Evolutionary conservation across 2,113 vertebrate species (phyloP), one percentile per base, ranked within the genome.

Genomic region (Larimichthys polyactis): DNA sequence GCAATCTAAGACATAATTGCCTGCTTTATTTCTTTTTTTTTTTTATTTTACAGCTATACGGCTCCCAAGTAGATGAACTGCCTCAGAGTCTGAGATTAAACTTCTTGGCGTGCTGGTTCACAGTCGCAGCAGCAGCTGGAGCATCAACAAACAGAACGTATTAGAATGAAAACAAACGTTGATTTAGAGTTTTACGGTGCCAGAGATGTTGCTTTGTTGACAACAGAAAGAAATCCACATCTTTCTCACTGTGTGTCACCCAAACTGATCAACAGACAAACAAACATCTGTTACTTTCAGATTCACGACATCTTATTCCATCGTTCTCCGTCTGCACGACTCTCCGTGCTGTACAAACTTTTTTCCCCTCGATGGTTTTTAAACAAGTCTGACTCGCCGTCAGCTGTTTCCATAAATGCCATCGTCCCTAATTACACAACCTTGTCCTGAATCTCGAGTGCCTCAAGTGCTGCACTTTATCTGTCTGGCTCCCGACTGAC

Each of bases 401-500:
- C 70, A 66, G 68, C 76, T 66, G 1, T 52, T 10, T 27, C 67
- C 55, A 32, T 60, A 46, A 49, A 74, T 29, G 10, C 24, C 29
- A 36, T 78, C 44, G 68, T 63, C 43, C 27, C 15, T 76, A 69
- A 76, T 85, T 75, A 29, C 62, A 59, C 75, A 74, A 52, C 22
- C 3, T 36, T 0, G 19, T 71, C 24, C 19, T 68, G 71, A 60
- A 46, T 54, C 65, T 55, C 24, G 44, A 73, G 75, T 17, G 68
- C 81, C 71, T 75, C 6, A 14, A 79, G 83, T 78, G 80, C 64
- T 71, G 27, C 32, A 40, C 71, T 80, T 79, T 68, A 62, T 76
- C 75, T 75, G 43, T 63, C 71, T 88, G 78, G 55, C 60, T 85
- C 55, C 63, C 46, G 75, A 75, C 66, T 68, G 59, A 63, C 69